Evolutionary conservation across 2,797 vertebrate genomes (phyloP), one percentile per base, ranked within the genome.

Genomic region (Phrynocephalus vlangalii): DNA sequence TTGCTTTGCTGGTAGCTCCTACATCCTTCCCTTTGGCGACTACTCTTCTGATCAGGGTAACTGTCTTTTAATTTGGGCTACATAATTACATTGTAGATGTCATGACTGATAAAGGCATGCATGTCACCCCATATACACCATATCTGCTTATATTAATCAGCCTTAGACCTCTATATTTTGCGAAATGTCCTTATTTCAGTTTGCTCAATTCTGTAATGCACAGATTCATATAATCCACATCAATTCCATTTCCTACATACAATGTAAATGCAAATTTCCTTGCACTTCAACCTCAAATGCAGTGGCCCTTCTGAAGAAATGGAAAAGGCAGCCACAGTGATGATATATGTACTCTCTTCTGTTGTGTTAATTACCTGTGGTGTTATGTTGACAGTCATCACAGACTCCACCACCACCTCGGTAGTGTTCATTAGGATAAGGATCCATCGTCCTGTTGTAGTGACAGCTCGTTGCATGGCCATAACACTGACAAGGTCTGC

Each of bases 331-430:
- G 84, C 71, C 70, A 71, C 85, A 38, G 5, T 56, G 68, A 56
- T 5, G 3, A 73, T 15, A 10, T 6, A 22, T 30, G 28, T 30
- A 0, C 84, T 88, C 70, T 82, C 60, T 33, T 82, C n/a, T 82
- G 28, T 71, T 18, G 11, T 60, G 8, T 63, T 60, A 66, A 80
- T 93, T 96, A 99, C 98, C 98, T 82, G 97, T 92, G 7, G 98
- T 99, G 91, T 98, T 97, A 92, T 98, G 98, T 85, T 96, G 96
- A 93, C 98, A 99, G 88, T 95, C 87, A 79, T 98, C 97, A 95
- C 98, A 99, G 63, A 98, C 95, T 20, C 98, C 98, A 1, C 98
- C 98, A 2, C 98, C 96, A 0, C 98, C 98, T 83, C 94, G 95
- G 91, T 96, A 95, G 89, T 98, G 96, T 20, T 99, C 97, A 67